Base-by-base conservation (phyloP, 2,113 vertebrate species). In the Isurus oxyrinchus region DNA sequence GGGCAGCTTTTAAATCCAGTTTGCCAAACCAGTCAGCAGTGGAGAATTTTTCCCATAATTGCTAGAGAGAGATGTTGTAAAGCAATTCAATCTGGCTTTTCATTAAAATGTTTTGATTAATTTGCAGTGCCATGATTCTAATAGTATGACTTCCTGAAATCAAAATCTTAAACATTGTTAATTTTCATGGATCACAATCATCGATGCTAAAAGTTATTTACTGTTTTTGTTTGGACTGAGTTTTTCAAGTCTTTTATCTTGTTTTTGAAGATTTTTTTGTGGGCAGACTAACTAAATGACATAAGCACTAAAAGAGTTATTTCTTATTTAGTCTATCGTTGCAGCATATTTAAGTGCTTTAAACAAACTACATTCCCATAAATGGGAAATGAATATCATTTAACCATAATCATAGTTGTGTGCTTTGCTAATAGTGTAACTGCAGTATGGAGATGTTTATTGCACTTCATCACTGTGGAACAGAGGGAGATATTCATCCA, bases 41-140 rank as follows among this genome's bases (percentile, higher is more conserved):
- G 31, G 57, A 91, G 3, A 27, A 91, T 11, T 94, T 94, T 66
- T 35, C 27, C 57, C 90, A 93, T 5, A 67, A n/a, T 66, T 67
- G 35, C 3, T 21, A n/a, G 59, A 61, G 61, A 94, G 59, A 53
- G 25, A 5, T 21, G 40, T 10, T 19, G 21, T n/a, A 66, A 95
- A 95, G 25, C 63, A 67, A 69, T 66, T 94, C n/a, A 66, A 11
- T 94, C n/a, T 63, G 91, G 35, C 35, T 40, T n/a, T n/a, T 66
- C 66, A 66, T 44, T 95, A 95, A 69, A 66, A 95, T 49, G 8
- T 44, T 67, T 69, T 95, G 63, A 95, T 63, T 49, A 91, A 95
- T 69, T 67, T 40, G 49, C 5, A 49, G 59, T 49, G 66, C 94
- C 40, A 69, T 27, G 63, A 69, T 44, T 95, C 63, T 69, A 95